Conservation (phyloP, 2,113 vertebrate genomes). For the Calidris pugnax region DNA sequence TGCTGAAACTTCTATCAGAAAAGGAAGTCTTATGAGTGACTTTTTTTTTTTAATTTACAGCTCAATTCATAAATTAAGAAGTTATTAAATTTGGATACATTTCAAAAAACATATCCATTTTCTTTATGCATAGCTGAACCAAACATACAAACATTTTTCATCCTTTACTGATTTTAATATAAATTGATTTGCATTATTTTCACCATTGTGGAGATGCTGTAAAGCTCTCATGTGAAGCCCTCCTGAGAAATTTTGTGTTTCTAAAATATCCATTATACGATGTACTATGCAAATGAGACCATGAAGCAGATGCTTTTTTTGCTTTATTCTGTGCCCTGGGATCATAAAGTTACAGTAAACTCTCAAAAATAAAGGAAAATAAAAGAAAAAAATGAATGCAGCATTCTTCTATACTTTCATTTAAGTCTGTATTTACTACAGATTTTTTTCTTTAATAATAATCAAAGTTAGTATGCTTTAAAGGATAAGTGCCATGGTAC, state of each 20-base stretch:
- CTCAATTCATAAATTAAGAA: background rate
- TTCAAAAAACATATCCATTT: background rate
- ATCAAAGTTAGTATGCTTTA: background rate
- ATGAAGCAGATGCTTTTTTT: background rate
- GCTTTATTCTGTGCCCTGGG: background rate
- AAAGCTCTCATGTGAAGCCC: background rate
- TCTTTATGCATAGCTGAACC: background rate
- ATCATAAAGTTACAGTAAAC: background rate
- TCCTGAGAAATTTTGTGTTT: background rate
- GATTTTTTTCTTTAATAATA: background rate
- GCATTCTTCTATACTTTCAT: background rate
- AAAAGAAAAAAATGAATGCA: background rate
- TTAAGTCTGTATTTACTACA: background rate
- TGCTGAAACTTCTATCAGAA: background rate
- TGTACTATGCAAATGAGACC: background rate
- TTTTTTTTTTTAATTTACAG: background rate
- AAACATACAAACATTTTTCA: background rate
- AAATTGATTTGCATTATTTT: background rate
- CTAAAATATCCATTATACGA: background rate
- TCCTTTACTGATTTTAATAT: background rate
- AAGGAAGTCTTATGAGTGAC: background rate
- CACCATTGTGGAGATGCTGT: background rate
- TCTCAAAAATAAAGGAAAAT: background rate
- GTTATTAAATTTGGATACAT: background rate
- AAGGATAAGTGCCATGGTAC: background rate